These are phyloP conservation scores for Myrmophylax atrothorax DNA, from an alignment of 2,113 vertebrate genomes.

Conservation along the genomic window DNA sequence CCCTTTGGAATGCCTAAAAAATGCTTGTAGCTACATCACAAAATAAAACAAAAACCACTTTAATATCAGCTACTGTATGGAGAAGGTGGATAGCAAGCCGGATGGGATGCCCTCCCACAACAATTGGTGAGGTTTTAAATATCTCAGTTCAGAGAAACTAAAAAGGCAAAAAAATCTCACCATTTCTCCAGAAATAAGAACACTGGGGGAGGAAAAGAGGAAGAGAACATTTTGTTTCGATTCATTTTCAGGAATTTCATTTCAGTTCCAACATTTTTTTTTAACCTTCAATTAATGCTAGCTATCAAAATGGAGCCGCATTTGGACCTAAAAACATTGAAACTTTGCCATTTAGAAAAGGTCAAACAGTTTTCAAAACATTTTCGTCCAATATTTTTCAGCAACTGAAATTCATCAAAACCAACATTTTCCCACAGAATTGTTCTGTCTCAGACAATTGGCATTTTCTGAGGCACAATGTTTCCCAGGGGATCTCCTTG, in stretches of 20 bases:
- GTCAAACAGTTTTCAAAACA: conserved; percentile 65
- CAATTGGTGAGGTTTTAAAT: conserved; percentile 40
- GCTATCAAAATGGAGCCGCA: conserved; percentile 56
- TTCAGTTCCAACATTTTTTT: conserved; percentile 56
- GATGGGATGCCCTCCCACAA: conserved; percentile 42
- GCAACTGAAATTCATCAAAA: conserved; percentile 55
- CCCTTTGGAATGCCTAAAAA: background rate
- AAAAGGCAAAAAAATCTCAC: background rate
- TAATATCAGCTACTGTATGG: background rate
- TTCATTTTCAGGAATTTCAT: conserved; percentile 62
- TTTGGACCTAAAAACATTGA: conserved; percentile 49
- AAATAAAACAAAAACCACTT: background rate
- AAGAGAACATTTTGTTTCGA: conserved; percentile 61
- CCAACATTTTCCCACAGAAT: conserved; percentile 6
- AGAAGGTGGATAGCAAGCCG: background rate
- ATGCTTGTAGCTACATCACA: background rate
- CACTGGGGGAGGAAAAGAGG: conserved; percentile 40
- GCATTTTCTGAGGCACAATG: background rate
- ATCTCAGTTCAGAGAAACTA: background rate
- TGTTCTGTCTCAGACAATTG: conserved; percentile 1
- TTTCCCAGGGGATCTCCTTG: background rate
- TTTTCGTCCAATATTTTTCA: conserved; percentile 44
- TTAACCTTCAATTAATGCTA: conserved; percentile 59
- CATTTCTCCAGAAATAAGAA: conserved; percentile 47
- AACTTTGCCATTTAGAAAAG: conserved; percentile 63